Conservation (phyloP, 2,888 invertebrate genomes). For the Ecdyonurus torrentis region DNA sequence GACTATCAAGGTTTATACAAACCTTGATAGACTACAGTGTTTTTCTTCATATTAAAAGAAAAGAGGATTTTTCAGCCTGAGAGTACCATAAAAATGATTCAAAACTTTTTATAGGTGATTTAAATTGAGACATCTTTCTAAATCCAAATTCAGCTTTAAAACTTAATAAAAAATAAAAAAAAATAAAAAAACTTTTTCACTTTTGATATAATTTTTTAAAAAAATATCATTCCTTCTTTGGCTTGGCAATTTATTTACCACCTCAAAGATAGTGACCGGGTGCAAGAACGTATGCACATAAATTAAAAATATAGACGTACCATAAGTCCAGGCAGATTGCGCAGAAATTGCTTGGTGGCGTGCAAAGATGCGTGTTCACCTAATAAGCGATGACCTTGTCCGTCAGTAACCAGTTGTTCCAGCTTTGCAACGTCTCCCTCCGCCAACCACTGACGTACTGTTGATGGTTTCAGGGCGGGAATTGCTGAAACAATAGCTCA, state of each 20-base stretch:
- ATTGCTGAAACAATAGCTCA: slow-evolving; percentile 26
- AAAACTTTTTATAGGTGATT: no score
- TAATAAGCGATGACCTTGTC: slow-evolving; percentile 45
- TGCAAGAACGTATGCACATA: background rate
- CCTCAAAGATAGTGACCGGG: slow-evolving; percentile 13
- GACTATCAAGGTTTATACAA: no score
- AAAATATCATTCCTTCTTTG: background rate
- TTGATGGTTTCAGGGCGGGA: slow-evolving; percentile 31
- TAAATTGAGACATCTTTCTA: slow-evolving; percentile 41
- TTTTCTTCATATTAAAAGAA: no score
- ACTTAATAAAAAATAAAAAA: slow-evolving; percentile 1
- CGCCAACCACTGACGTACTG: slow-evolving; percentile 36
- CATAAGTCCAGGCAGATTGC: slow-evolving; percentile 48
- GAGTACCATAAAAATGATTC: no score
- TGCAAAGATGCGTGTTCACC: slow-evolving; percentile 44
- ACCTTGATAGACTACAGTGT: no score
- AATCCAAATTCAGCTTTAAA: slow-evolving; percentile 15
- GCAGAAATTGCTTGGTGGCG: slow-evolving; percentile 43
- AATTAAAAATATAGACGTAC: slow-evolving; percentile 25
- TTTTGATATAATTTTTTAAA: background rate
- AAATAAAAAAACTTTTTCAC: background rate
- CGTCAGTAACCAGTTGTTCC: slow-evolving; percentile 47
- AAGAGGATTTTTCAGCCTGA: no score
- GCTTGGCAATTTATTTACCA: slow-evolving; percentile 9
- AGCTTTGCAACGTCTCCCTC: slow-evolving; percentile 46